Base-by-base conservation (phyloP, 2,888 invertebrate species). In the Polylopha cassiicola region DNA sequence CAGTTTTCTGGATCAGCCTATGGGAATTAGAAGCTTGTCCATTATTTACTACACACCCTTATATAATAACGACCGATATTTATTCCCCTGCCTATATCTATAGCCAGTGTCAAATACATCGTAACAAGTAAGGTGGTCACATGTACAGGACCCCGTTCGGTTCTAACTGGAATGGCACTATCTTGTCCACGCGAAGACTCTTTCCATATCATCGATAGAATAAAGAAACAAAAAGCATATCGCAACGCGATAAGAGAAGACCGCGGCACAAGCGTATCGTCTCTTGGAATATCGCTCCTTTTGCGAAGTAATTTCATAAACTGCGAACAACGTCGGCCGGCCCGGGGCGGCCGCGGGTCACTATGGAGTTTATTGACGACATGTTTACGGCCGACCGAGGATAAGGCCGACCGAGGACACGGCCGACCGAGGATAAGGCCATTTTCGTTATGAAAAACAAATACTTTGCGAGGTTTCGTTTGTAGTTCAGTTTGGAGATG, bases 271-370 rank as follows among this genome's bases (percentile, higher is more conserved):
- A 51, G 51, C 55, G 51, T 56, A 53, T 48, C 53, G 50, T 53
- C 57, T 71, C 65, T 62, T 61, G 61, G 56, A 45, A 42, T 50
- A 41, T 55, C 51, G 55, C 59, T 68, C 58, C 59, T 64, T 66
- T 58, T 58, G 56, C 49, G 48, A 58, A 49, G 58, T 72, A 73
- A 74, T 71, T 72, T 73, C 68, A 73, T 73, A 72, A 72, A 64
- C 55, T 58, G 57, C 59, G 61, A 65, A 72, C 64, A 68, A 67
- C 65, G 65, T 65, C 52, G 47, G 39, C 41, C 41, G 46, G 63
- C 63, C 55, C 52, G 51, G 52, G 61, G 65, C 60, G 53, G 46
- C 55, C 51, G 44, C 51, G 57, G 68, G 69, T 65, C 71, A 65
- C 59, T 64, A 53, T 48, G 58, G 58, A 61, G 64, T 63, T 68